These are phyloP conservation scores for Trachelus tabidus DNA, from an alignment of 2,888 invertebrate species.

Conservation along the genomic window DNA sequence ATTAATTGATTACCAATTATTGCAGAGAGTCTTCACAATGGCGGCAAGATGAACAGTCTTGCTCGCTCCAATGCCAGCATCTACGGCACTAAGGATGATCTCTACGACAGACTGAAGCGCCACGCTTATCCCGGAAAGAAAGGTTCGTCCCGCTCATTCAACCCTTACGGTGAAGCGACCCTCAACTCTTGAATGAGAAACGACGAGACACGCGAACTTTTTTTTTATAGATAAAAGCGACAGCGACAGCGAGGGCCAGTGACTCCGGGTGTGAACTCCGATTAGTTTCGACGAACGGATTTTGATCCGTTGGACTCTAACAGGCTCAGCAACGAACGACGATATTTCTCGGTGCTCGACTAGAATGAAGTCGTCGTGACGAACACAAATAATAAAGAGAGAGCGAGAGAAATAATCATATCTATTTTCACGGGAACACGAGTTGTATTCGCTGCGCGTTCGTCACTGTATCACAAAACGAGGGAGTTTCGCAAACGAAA, in stretches of 20 bases:
- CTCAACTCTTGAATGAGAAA: not conserved
- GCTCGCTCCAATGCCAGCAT: constrained; percentile 93
- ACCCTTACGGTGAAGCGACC: not conserved
- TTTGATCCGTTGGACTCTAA: constrained; percentile 7
- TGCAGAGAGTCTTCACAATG: constrained; percentile 81
- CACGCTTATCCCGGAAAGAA: constrained; percentile 96
- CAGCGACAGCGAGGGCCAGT: constrained; percentile 94
- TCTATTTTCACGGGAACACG: constrained; percentile 1
- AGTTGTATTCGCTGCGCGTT: too few species aligned
- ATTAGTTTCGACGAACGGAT: not conserved
- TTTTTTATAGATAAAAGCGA: constrained; percentile 87
- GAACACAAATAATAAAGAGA: not conserved
- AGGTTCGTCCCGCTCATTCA: constrained; percentile 73
- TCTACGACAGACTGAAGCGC: constrained; percentile 94
- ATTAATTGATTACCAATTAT: constrained; percentile 2
- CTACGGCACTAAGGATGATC: constrained; percentile 94
- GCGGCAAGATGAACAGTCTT: constrained; percentile 91
- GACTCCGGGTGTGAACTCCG: constrained; percentile 56
- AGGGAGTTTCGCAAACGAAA: too few species aligned
- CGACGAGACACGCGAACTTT: constrained; percentile 7
- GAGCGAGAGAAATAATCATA: constrained; percentile 12
- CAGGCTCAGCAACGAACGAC: too few species aligned
- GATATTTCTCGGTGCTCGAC: too few species aligned
- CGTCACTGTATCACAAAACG: too few species aligned
- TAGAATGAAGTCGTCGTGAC: too few species aligned